A percentile compares a stretch with the other conserved stretches of the same genome.
Conservation (phyloP, 2,113 vertebrate genomes). For the Oryzias curvinotus region DNA sequence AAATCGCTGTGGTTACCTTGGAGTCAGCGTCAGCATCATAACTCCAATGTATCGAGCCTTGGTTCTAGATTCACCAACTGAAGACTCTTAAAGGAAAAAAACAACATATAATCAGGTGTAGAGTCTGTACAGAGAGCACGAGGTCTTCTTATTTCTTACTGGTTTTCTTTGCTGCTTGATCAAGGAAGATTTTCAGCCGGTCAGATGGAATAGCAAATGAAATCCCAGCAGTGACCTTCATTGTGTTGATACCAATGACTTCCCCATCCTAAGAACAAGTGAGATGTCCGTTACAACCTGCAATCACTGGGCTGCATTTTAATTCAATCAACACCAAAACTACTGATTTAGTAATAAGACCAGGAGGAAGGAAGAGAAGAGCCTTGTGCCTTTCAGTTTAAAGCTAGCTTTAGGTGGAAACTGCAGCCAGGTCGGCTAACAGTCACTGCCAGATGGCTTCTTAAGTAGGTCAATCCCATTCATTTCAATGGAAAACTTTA, state of each 20-base stretch:
- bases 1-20: slow-evolving; percentile 75
- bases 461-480: no score
- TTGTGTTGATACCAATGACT: slow-evolving; percentile 97
- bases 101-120: not conserved
- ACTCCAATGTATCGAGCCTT: slow-evolving; percentile 92
- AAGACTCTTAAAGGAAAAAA: slow-evolving; percentile 73
- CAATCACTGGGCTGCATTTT: not conserved
- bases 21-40: slow-evolving; percentile 93
- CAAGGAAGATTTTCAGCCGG: slow-evolving; percentile 83
- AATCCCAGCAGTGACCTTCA: slow-evolving; percentile 96
- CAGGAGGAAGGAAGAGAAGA: no score
- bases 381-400: no score
- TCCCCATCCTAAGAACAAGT: slow-evolving; percentile 86
- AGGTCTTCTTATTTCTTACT: slow-evolving; percentile 69
- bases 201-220: slow-evolving; percentile 97
- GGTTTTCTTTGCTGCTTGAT: slow-evolving; percentile 77
- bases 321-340: no score
- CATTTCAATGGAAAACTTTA: no score
- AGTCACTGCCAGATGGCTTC: no score
- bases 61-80: slow-evolving; percentile 73
- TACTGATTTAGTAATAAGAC: no score
- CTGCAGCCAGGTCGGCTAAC: no score
- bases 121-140: not conserved
- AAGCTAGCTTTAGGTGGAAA: no score
- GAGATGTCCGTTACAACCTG: not conserved